phyloP scores from a whole-genome alignment of 1,140 invertebrate species.

The Cheumatopsyche charites region DNA sequence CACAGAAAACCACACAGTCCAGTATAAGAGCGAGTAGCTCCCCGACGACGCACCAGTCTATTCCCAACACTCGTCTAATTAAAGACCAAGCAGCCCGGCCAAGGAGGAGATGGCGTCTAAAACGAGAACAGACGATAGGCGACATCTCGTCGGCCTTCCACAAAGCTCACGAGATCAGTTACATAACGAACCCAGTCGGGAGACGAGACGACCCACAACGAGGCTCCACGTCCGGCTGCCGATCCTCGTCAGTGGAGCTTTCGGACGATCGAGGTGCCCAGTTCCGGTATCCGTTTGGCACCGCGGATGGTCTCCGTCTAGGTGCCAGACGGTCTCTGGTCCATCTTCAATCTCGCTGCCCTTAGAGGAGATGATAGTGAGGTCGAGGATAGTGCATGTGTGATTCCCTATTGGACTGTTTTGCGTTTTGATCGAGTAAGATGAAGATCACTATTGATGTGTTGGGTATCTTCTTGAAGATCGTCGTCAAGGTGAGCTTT shows the following conservation, averaged over 20 bases:
- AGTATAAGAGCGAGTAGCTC: neutral
- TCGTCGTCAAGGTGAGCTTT: slow-evolving; percentile 58
- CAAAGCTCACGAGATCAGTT: neutral
- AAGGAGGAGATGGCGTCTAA: neutral
- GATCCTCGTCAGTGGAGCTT: too few relatives aligned
- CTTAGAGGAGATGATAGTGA: slow-evolving; percentile 21
- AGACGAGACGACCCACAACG: too few relatives aligned
- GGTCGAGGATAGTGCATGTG: slow-evolving; percentile 5
- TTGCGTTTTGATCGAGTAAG: slow-evolving; percentile 48
- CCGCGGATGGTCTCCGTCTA: neutral
- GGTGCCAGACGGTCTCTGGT: neutral
- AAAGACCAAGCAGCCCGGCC: slow-evolving; percentile 7
- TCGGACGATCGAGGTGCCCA: neutral
- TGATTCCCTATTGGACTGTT: neutral
- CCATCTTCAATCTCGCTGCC: too few relatives aligned
- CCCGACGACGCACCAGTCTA: slow-evolving; percentile 6
- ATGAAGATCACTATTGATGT: slow-evolving; percentile 62
- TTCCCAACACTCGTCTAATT: slow-evolving; percentile 21
- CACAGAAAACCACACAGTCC: too few relatives aligned
- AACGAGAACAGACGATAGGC: neutral
- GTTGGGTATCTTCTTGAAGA: slow-evolving; percentile 60
- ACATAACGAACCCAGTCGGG: neutral
- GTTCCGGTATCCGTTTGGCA: neutral
- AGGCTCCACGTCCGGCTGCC: too few relatives aligned
- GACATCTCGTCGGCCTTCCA: neutral